Evolutionary conservation across 2,797 vertebrate genomes (phyloP).

Genomic region (Eleutherodactylus coqui): DNA sequence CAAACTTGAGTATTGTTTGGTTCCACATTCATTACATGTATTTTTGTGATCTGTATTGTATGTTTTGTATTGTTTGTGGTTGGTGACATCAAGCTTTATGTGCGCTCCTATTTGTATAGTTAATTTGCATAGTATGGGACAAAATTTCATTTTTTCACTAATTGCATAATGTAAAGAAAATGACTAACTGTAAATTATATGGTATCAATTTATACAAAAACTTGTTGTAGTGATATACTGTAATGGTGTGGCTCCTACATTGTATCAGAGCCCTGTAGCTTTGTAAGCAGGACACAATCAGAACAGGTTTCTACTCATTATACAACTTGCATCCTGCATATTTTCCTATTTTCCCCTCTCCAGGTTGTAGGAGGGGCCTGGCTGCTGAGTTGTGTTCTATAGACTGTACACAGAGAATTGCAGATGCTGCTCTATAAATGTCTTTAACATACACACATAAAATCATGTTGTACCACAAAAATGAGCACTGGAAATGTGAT

Average conservation of each 20-base stretch:
- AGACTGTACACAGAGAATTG: no score
- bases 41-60: not conserved
- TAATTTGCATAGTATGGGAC: not conserved
- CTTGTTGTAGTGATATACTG: not conserved
- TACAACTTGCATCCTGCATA: no score
- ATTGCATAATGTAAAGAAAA: no score
- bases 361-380: no score
- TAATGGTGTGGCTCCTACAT: not conserved
- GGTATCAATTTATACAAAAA: not conserved
- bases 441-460: no score
- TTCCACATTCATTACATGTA: not conserved
- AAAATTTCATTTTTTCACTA: not conserved
- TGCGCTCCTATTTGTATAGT: not conserved
- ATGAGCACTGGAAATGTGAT: no score
- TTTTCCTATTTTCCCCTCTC: no score
- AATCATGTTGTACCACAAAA: no score
- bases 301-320: no score
- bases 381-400: no score
- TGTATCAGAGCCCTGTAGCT: not conserved
- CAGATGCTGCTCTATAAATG: no score
- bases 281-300: not conserved
- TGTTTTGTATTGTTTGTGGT: not conserved
- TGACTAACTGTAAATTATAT: not conserved
- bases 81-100: not conserved
- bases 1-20: not conserved